A percentile compares a stretch with the other conserved stretches of the same genome.
phyloP scores from a whole-genome alignment of 2,888 invertebrate species.

The Gasteruption jaculator region DNA sequence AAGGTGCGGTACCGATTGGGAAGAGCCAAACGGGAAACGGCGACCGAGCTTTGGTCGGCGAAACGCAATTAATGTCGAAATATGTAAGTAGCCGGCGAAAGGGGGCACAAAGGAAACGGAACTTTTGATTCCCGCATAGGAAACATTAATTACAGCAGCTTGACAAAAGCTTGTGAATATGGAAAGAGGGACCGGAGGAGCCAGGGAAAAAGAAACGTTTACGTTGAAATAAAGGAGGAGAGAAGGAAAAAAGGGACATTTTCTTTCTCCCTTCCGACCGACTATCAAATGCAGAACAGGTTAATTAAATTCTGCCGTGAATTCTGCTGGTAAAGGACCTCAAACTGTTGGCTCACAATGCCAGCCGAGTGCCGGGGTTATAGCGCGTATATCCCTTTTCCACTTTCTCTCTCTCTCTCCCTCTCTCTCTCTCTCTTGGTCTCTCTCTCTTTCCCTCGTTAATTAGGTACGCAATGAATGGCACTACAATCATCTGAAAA shows the following conservation, averaged over 20 bases:
- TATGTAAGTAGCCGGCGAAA: too few relatives aligned
- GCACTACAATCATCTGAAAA: constrained; percentile 34
- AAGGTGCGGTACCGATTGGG: too few relatives aligned
- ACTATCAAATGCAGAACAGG: constrained; percentile 42
- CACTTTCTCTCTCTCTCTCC: not conserved
- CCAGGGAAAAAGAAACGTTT: too few relatives aligned
- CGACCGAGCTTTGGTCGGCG: too few relatives aligned
- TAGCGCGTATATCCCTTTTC: constrained; percentile 11
- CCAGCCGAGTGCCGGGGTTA: constrained; percentile 23
- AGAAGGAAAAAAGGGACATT: too few relatives aligned
- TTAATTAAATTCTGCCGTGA: constrained; percentile 43
- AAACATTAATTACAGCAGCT: constrained; percentile 37
- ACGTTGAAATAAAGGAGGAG: too few relatives aligned
- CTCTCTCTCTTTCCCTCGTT: constrained; percentile 25
- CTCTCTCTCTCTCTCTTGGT: not conserved
- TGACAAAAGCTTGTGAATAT: too few relatives aligned
- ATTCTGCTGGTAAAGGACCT: constrained; percentile 21
- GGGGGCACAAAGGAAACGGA: too few relatives aligned
- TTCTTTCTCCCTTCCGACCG: too few relatives aligned
- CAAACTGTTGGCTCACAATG: too few relatives aligned
- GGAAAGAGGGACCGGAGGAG: constrained; percentile 30
- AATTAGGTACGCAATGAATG: constrained; percentile 40
- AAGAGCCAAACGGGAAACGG: too few relatives aligned
- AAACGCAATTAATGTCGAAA: too few relatives aligned
- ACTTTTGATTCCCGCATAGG: constrained; percentile 13